A percentile compares a stretch with the other conserved stretches of the same genome.
Conservation (phyloP, 2,797 vertebrate genomes). For the Rachycentron canadum region DNA sequence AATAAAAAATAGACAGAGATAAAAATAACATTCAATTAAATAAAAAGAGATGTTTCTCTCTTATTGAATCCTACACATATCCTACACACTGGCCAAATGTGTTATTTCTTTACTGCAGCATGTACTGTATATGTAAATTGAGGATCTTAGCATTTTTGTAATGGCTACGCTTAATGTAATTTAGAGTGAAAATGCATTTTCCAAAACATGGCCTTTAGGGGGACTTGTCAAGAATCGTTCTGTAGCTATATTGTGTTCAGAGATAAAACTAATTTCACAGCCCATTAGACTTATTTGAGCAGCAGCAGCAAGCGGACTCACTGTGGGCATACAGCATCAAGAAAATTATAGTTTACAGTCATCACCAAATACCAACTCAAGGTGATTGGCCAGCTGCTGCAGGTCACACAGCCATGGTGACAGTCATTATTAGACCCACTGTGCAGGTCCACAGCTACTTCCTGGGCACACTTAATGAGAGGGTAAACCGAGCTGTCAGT, state of each 20-base stretch:
- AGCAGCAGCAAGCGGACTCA: slow-evolving; percentile 60
- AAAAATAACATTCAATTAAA: slow-evolving; percentile 57
- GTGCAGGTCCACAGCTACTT: slow-evolving; percentile 58
- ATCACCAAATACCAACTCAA: slow-evolving; percentile 54
- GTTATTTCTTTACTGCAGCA: background rate
- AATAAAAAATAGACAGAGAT: background rate
- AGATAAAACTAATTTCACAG: slow-evolving; percentile 82
- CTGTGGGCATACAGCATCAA: slow-evolving; percentile 43
- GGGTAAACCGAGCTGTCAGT: slow-evolving; percentile 56
- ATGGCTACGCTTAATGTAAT: slow-evolving; percentile 26
- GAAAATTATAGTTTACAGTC: slow-evolving; percentile 62
- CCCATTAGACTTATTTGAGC: slow-evolving; percentile 78
- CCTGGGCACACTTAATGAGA: slow-evolving; percentile 67
- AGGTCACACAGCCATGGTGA: slow-evolving; percentile 47
- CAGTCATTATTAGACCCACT: slow-evolving; percentile 51
- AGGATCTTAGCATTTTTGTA: slow-evolving; percentile 15
- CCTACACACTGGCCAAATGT: background rate
- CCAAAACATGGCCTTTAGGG: slow-evolving; percentile 32
- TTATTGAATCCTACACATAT: slow-evolving; percentile 15
- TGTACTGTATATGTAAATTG: slow-evolving; percentile 17
- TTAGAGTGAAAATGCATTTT: slow-evolving; percentile 48
- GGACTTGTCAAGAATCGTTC: slow-evolving; percentile 49
- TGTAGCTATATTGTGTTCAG: slow-evolving; percentile 56
- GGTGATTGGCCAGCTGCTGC: slow-evolving; percentile 41
- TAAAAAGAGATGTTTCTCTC: background rate